Evolutionary conservation across 2,888 invertebrate species (phyloP).

Genomic region (Entomobrya proxima): DNA sequence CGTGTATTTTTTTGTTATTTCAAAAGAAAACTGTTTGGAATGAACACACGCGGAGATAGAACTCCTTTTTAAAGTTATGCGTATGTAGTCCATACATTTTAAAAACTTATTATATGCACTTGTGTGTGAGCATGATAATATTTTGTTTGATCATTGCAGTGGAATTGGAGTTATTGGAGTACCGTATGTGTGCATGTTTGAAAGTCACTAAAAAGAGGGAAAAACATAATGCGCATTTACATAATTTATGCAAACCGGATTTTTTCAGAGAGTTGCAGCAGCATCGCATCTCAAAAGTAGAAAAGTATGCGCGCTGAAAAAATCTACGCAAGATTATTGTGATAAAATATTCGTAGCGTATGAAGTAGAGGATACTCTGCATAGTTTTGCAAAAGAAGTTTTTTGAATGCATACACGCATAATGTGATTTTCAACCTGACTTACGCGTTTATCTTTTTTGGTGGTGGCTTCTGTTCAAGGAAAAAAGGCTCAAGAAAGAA

Average conservation of each 20-base stretch:
- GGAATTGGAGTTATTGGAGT: slow-evolving; percentile 19
- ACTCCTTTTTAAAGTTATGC: too few relatives aligned
- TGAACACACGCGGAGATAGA: slow-evolving; percentile 56
- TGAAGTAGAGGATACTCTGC: too few relatives aligned
- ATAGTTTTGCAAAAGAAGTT: too few relatives aligned
- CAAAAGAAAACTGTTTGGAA: slow-evolving; percentile 10
- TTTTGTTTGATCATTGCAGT: slow-evolving; percentile 6
- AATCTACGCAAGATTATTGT: too few relatives aligned
- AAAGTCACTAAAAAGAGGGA: slow-evolving; percentile 44
- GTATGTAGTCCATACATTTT: not conserved
- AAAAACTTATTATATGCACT: slow-evolving; percentile 35
- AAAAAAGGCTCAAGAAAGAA: too few relatives aligned
- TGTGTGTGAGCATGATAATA: slow-evolving; percentile 14
- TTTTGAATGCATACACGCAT: too few relatives aligned
- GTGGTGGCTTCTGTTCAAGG: too few relatives aligned
- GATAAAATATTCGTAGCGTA: too few relatives aligned
- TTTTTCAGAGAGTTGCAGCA: slow-evolving; percentile 67
- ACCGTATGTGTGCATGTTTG: slow-evolving; percentile 44
- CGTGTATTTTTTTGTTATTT: not conserved
- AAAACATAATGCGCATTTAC: slow-evolving; percentile 66
- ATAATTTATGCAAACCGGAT: slow-evolving; percentile 73
- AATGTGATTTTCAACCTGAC: too few relatives aligned
- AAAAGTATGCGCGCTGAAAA: too few relatives aligned
- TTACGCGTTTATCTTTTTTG: too few relatives aligned
- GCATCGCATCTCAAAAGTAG: too few relatives aligned